Percentiles rank a stretch among this genome's conserved stretches.
Evolutionary conservation across 2,888 invertebrate species (phyloP).

Genomic region (Coleophora deauratella): DNA sequence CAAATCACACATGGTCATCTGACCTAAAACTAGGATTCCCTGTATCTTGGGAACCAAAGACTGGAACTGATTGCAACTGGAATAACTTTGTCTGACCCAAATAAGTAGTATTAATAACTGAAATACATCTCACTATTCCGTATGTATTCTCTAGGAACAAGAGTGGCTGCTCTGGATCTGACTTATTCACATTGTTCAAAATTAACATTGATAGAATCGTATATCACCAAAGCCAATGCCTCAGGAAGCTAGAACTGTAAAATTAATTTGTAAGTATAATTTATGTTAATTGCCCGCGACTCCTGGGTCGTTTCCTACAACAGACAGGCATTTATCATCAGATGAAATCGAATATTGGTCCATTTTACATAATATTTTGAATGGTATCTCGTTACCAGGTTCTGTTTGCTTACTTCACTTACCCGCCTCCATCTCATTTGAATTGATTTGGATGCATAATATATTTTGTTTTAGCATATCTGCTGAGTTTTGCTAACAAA

Average conservation of each 20-base stretch:
- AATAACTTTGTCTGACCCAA: too few species aligned
- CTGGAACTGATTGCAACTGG: too few species aligned
- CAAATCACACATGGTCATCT: too few species aligned
- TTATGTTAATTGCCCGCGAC: constrained; percentile 54
- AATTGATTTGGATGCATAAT: constrained; percentile 31
- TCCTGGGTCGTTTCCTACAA: constrained; percentile 41
- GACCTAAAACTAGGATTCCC: too few species aligned
- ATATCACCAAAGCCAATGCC: constrained; percentile 2
- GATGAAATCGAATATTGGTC: constrained; percentile 48
- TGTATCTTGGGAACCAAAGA: too few species aligned
- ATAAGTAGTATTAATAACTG: too few species aligned
- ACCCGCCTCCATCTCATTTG: constrained; percentile 35
- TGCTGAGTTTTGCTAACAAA: constrained; percentile 5
- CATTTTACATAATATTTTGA: constrained; percentile 22
- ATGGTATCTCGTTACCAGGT: too few species aligned
- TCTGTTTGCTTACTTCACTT: not conserved
- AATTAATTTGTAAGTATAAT: constrained; percentile 59
- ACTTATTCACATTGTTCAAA: too few species aligned
- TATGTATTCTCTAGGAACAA: too few species aligned
- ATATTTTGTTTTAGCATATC: constrained; percentile 19
- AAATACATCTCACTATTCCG: too few species aligned
- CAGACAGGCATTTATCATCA: constrained; percentile 48
- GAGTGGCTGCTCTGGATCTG: not conserved
- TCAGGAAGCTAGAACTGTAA: constrained; percentile 21
- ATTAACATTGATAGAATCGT: not conserved